Percentiles rank a stretch among this genome's conserved stretches.
Evolutionary conservation across 2,113 vertebrate genomes (phyloP).

Genomic region (Engystomops pustulosus): DNA sequence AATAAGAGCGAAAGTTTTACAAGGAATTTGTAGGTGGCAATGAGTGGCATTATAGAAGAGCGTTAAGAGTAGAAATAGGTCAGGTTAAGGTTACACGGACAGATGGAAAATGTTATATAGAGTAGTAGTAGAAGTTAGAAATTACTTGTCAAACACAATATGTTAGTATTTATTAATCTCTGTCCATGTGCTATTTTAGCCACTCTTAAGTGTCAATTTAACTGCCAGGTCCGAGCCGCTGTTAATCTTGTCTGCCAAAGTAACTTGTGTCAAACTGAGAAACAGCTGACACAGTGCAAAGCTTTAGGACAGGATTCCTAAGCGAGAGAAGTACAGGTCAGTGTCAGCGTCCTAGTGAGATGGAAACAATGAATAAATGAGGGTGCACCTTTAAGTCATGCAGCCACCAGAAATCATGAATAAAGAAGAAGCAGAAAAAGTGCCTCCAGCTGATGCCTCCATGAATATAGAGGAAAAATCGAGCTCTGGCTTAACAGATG

Average conservation of each 20-base stretch:
- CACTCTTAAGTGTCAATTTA: conserved; percentile 52
- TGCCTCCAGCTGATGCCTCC: conserved; percentile 78
- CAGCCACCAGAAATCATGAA: conserved; percentile 76
- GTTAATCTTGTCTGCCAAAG: conserved; percentile 53
- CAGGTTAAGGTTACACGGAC: conserved; percentile 18
- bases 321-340: conserved; percentile 23
- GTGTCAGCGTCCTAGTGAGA: not conserved
- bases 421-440: conserved; percentile 71
- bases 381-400: conserved; percentile 43
- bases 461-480: conserved; percentile 79
- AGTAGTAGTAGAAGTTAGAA: conserved; percentile 35
- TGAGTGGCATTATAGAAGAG: conserved; percentile 22
- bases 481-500: conserved; percentile 80
- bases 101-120: conserved; percentile 28
- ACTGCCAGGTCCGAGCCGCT: conserved; percentile 48
- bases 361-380: conserved; percentile 28
- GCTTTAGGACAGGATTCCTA: conserved; percentile 33
- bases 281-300: conserved; percentile 47
- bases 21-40: not conserved
- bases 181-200: conserved; percentile 47
- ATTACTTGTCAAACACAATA: conserved; percentile 35
- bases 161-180: conserved; percentile 54
- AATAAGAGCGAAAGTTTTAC: conserved; percentile 13
- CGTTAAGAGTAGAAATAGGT: not conserved
- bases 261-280: conserved; percentile 53